Evolutionary conservation across 1,140 invertebrate genomes (phyloP).

Genomic region (Ceratoteleas bidentatus): DNA sequence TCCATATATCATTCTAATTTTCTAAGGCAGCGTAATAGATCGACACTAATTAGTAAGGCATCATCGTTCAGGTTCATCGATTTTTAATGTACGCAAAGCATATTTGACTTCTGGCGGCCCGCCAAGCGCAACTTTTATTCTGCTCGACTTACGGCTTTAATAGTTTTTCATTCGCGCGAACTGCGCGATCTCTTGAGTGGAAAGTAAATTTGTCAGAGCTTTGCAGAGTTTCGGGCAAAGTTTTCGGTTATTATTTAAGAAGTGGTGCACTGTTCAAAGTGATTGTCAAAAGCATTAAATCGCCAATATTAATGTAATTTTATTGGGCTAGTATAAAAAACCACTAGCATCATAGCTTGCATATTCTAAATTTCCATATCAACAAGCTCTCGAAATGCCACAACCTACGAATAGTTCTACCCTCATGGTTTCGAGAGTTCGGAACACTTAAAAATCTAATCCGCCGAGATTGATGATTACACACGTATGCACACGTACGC

Average conservation of each 20-base stretch:
- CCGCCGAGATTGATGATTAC: constrained; percentile 60
- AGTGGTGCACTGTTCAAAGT: no score
- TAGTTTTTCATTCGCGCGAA: no score
- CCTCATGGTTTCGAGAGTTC: constrained; percentile 56
- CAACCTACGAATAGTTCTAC: constrained; percentile 50
- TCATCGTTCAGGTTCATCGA: no score
- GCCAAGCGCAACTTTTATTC: constrained; percentile 22
- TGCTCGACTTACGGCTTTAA: background rate
- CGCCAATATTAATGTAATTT: background rate
- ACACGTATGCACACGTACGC: constrained; percentile 58
- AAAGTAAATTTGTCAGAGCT: no score
- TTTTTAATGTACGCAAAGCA: constrained; percentile 30
- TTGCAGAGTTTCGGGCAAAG: no score
- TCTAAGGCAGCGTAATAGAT: no score
- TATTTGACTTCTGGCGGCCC: constrained; percentile 18
- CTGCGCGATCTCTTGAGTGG: no score
- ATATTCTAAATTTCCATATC: constrained; percentile 61
- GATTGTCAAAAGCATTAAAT: background rate
- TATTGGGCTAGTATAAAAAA: constrained; percentile 13
- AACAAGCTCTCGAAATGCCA: constrained; percentile 50
- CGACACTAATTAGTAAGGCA: no score
- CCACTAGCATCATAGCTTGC: constrained; percentile 13
- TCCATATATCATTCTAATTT: no score
- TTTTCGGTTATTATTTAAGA: no score
- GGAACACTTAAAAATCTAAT: constrained; percentile 64